Base-by-base conservation (phyloP, 2,888 invertebrate species). In the Meteorus cinctellus region DNA sequence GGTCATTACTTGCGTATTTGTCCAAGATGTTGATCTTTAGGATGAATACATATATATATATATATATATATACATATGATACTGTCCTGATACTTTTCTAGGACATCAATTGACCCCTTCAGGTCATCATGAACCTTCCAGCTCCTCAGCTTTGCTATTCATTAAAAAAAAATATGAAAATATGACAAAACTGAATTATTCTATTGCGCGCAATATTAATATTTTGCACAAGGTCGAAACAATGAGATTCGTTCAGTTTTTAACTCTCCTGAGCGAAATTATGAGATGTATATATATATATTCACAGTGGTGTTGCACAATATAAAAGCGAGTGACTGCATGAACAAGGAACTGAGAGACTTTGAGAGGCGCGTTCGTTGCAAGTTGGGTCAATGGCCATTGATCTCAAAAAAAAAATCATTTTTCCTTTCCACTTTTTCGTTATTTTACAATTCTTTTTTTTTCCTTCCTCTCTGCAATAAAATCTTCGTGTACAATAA, bases 1-100 rank as follows among this genome's bases (percentile, higher is more conserved):
- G 72, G 76, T 76, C 76, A 73, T 73, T 73, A 62, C 65, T 68
- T 55, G 10, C 55, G 63, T 51, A 27, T 72, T 67, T 71, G 59
- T 67, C 41, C 45, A 71, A 67, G 31, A 74, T 62, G 31, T 27
- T 48, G 34, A 51, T 62, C 31, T 69, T 63, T 51, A 31, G 69
- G 62, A 19, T 48, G 29, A 29, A 8, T 34, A 48, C 45, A 63
- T 29, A 10, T n/a, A 60, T 27, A 31, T 16, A 31, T 68, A 36
- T 27, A 48, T 14, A 14, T 10, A 48, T 14, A 14, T 10, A 8
- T 34, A 48, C 45, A 48, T 14, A 14, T 10, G 1, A 41, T 12
- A 41, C 12, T 41, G 12, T 41, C 41, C n/a, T 48, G 19, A 55
- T 55, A 55, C 19, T 29, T 75, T 75, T 71, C 71, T 71, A 71